Percentiles rank a stretch among this genome's conserved stretches.
Evolutionary conservation across 2,888 invertebrate species (phyloP).

Genomic region (Athalia circularis): DNA sequence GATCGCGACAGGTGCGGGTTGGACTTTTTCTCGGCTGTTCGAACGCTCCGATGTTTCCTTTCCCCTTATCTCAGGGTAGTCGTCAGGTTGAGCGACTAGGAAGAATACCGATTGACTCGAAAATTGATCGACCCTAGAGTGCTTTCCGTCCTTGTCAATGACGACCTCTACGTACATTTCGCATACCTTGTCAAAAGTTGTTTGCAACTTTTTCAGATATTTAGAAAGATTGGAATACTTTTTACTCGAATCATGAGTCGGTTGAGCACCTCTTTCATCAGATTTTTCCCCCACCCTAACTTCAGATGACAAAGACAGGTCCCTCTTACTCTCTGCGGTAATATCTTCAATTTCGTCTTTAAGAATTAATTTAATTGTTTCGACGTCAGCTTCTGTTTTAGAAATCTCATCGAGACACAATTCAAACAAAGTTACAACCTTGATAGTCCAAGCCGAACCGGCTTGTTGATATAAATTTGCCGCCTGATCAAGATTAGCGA

Average conservation of each 20-base stretch:
- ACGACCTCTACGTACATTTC: conserved; percentile 76
- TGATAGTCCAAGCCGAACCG: conserved; percentile 93
- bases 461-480: conserved; percentile 95
- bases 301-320: neutral
- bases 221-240: conserved; percentile 49
- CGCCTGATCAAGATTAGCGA: conserved; percentile 88
- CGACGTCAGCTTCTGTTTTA: conserved; percentile 62
- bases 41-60: conserved; percentile 60
- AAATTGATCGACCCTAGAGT: conserved; percentile 69
- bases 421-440: conserved; percentile 90
- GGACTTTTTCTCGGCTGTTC: conserved; percentile 11
- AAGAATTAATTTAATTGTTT: conserved; percentile 60
- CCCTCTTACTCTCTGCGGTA: neutral
- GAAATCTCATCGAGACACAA: conserved; percentile 84
- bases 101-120: conserved; percentile 78
- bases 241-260: too few relatives aligned
- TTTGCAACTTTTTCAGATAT: conserved; percentile 66
- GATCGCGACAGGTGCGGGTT: neutral
- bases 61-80: conserved; percentile 72
- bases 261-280: conserved; percentile 40
- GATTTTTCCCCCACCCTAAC: conserved; percentile 44
- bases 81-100: conserved; percentile 77
- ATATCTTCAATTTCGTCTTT: conserved; percentile 59
- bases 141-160: conserved; percentile 74
- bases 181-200: conserved; percentile 75